phyloP scores from a whole-genome alignment of 2,888 invertebrate genomes.

The Heliconius erato region DNA sequence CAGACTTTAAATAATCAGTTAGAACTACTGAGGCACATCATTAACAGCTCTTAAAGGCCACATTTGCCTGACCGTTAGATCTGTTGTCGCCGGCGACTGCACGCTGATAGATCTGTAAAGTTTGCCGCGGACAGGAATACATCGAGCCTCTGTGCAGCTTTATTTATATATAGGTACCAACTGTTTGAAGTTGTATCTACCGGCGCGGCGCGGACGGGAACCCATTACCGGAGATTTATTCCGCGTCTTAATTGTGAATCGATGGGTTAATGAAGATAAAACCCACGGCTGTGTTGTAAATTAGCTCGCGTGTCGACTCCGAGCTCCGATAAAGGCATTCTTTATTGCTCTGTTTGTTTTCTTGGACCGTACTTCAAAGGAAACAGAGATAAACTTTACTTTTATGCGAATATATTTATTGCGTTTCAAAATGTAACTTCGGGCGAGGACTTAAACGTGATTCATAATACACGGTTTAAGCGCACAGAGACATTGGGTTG shows the following conservation, averaged over 20 bases:
- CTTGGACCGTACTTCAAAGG: slow-evolving; percentile 84
- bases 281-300: slow-evolving; percentile 85
- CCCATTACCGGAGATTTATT: slow-evolving; percentile 85
- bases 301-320: slow-evolving; percentile 86
- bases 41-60: slow-evolving; percentile 64
- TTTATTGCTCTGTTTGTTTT: slow-evolving; percentile 86
- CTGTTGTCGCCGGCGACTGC: slow-evolving; percentile 69
- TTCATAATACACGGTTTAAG: slow-evolving; percentile 53
- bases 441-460: slow-evolving; percentile 56
- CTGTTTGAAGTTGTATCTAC: slow-evolving; percentile 85
- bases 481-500: slow-evolving; percentile 68
- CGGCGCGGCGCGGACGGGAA: slow-evolving; percentile 83
- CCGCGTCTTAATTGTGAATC: slow-evolving; percentile 86
- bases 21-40: slow-evolving; percentile 1
- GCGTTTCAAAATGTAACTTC: slow-evolving; percentile 63
- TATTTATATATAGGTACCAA: slow-evolving; percentile 84
- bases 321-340: slow-evolving; percentile 84
- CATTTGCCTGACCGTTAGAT: slow-evolving; percentile 60
- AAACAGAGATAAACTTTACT: slow-evolving; percentile 81
- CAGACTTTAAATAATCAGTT: slow-evolving; percentile 2
- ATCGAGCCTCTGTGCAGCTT: slow-evolving; percentile 86
- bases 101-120: slow-evolving; percentile 84
- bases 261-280: slow-evolving; percentile 87
- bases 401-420: slow-evolving; percentile 83
- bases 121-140: slow-evolving; percentile 86